A percentile compares a stretch with the other conserved stretches of the same genome.
Conservation (phyloP, 2,888 invertebrate genomes). For the Rhagonycha lutea region DNA sequence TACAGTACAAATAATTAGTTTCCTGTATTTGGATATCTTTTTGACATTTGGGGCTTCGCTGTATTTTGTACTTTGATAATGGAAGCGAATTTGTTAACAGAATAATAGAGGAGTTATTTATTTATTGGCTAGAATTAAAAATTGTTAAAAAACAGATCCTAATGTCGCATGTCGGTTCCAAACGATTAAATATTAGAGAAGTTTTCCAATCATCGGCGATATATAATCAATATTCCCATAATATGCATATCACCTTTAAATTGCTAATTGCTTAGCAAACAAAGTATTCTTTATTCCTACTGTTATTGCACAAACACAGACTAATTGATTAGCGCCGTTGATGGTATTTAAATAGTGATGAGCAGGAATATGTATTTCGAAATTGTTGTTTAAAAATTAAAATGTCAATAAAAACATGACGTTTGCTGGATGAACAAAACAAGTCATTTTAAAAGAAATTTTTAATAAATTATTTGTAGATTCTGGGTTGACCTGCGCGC, state of each 20-base stretch:
- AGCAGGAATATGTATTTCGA: background rate
- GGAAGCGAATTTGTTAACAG: too few species aligned
- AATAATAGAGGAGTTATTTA: too few species aligned
- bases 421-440: background rate
- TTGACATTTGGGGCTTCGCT: too few species aligned
- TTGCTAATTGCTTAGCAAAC: background rate
- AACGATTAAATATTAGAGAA: too few species aligned
- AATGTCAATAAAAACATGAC: background rate
- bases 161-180: too few species aligned
- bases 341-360: background rate
- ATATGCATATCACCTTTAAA: background rate
- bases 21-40: too few species aligned
- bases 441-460: background rate
- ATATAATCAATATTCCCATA: background rate
- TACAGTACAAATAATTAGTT: too few species aligned
- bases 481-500: constrained; percentile 18
- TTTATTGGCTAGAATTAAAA: too few species aligned
- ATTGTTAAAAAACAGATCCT: too few species aligned
- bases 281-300: background rate
- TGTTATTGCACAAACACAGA: background rate
- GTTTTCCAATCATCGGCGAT: background rate
- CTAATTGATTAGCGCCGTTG: background rate
- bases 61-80: too few species aligned
- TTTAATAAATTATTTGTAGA: background rate
- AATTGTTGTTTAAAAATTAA: background rate